Percentiles rank a stretch among this genome's conserved stretches.
phyloP scores from a whole-genome alignment of 2,113 vertebrate genomes.

The Bufo gargarizans region DNA sequence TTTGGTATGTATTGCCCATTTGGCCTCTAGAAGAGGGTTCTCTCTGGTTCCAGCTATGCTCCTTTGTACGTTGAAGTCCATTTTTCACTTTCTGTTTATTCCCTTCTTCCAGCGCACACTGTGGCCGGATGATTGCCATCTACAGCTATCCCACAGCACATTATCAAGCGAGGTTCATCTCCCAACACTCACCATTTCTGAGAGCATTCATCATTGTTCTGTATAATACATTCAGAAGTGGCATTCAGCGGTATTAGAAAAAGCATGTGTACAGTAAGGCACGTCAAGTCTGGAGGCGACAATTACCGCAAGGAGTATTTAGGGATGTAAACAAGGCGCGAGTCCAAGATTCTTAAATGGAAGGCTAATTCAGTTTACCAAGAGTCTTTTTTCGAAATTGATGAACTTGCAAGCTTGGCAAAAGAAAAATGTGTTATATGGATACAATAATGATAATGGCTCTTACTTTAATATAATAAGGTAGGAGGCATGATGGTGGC shows the following conservation, averaged over 20 bases:
- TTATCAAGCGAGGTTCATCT: background rate
- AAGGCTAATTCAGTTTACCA: slow-evolving; percentile 13
- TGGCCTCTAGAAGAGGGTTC: background rate
- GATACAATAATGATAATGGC: slow-evolving; percentile 15
- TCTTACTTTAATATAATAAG: slow-evolving; percentile 3
- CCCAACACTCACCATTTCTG: background rate
- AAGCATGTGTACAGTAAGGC: background rate
- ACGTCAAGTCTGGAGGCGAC: background rate
- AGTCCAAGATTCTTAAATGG: background rate
- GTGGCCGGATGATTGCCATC: background rate
- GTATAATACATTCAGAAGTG: background rate
- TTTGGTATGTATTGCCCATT: background rate
- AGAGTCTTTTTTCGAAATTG: background rate
- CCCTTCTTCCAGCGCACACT: background rate
- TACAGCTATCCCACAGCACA: background rate
- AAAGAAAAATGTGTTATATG: background rate
- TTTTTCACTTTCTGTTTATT: background rate
- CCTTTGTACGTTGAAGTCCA: background rate
- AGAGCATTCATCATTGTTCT: background rate
- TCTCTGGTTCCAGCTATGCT: background rate
- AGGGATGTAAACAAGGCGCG: slow-evolving; percentile 1
- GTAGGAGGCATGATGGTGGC: background rate
- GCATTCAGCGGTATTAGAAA: background rate
- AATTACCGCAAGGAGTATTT: background rate
- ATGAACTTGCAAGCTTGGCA: background rate